phyloP scores from a whole-genome alignment of 2,113 vertebrate species.

The Gymnogyps californianus region DNA sequence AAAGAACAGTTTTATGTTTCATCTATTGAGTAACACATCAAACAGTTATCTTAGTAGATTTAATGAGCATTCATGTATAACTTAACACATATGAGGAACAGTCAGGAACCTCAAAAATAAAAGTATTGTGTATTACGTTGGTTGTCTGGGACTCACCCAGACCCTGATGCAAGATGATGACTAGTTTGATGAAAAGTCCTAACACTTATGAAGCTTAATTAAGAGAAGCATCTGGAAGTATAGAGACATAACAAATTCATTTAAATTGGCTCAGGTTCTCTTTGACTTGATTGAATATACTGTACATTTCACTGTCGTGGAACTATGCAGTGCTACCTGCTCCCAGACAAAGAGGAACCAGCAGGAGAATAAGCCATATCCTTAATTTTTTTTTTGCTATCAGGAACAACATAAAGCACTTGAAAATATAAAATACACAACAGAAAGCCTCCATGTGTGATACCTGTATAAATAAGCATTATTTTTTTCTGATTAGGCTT shows the following conservation, averaged over 20 bases:
- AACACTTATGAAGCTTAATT: not conserved
- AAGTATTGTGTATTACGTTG: not conserved
- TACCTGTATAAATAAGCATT: not conserved
- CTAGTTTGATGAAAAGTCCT: not conserved
- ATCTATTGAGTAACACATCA: conserved; percentile 73
- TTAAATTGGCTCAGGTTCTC: not conserved
- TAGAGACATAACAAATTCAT: not conserved
- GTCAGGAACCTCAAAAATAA: conserved; percentile 21
- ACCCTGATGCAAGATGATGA: not conserved
- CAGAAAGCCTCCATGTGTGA: not conserved
- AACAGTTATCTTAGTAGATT: conserved; percentile 72
- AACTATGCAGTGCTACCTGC: not conserved
- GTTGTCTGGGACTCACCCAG: not conserved
- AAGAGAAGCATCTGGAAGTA: not conserved
- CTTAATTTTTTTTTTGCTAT: not conserved
- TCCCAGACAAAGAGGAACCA: not conserved
- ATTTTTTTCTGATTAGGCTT: not conserved
- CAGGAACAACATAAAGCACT: not conserved
- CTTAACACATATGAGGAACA: conserved; percentile 45
- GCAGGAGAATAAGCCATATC: not conserved
- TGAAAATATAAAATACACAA: not conserved
- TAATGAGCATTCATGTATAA: conserved; percentile 59
- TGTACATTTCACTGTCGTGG: not conserved
- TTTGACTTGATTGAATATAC: not conserved
- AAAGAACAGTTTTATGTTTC: conserved; percentile 76